Conservation (phyloP, 2,888 invertebrate genomes). For the Pteria penguin region DNA sequence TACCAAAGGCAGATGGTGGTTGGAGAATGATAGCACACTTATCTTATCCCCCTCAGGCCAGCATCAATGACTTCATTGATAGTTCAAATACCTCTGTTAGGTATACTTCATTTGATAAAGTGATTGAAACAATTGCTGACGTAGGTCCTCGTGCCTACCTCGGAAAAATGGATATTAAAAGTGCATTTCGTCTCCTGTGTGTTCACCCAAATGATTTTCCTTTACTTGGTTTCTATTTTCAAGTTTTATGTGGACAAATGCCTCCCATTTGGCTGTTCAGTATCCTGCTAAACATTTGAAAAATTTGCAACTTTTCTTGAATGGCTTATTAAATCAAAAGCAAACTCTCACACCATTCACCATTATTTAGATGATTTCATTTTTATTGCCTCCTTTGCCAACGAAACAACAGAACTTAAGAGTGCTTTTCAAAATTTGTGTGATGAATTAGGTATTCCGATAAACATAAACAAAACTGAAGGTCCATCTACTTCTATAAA, state of each 20-base stretch:
- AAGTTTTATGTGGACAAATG: slow-evolving; percentile 26
- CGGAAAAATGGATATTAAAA: slow-evolving; percentile 17
- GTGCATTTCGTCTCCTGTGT: slow-evolving; percentile 14
- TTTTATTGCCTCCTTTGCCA: neutral
- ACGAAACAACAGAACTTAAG: neutral
- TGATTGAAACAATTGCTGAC: neutral
- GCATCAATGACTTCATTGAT: slow-evolving; percentile 9
- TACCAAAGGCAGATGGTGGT: slow-evolving; percentile 6
- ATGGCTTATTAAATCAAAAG: neutral
- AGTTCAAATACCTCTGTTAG: neutral
- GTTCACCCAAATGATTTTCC: slow-evolving; percentile 14
- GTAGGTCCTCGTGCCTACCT: slow-evolving; percentile 2
- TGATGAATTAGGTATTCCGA: slow-evolving; percentile 6
- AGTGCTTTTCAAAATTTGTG: neutral
- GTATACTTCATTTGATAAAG: slow-evolving; percentile 17
- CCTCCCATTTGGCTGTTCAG: slow-evolving; percentile 15
- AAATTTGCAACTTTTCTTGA: slow-evolving; percentile 23
- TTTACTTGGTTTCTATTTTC: slow-evolving; percentile 13
- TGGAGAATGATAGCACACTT: slow-evolving; percentile 24
- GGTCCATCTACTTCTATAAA: slow-evolving; percentile 24
- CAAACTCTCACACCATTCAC: neutral
- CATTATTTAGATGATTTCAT: slow-evolving; percentile 30
- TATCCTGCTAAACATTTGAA: slow-evolving; percentile 17
- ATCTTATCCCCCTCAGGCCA: neutral
- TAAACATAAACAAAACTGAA: slow-evolving; percentile 24